Base-by-base conservation (phyloP, 2,113 vertebrate genomes). In the Pygoscelis antarcticus region DNA sequence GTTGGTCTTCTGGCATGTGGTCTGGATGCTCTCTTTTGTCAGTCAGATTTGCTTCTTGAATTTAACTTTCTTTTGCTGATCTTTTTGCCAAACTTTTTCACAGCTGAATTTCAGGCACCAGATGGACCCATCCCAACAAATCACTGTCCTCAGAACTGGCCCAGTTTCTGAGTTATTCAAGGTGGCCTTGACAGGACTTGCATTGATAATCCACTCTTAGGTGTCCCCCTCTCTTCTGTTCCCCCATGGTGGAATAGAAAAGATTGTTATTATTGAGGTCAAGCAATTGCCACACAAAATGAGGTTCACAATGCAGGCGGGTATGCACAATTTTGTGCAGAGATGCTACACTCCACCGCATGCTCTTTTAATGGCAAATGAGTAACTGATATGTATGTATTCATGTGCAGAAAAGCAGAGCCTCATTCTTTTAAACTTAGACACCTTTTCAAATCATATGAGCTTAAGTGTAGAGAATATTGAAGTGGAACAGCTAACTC, bases 1-100 rank as follows among this genome's bases (percentile, higher is more conserved):
- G 85, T 70, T 97, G 93, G 66, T 96, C 69, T 77, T 90, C 75
- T 95, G 91, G 70, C 66, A 72, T n/a, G 49, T 46, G 22, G 14
- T 74, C 82, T 88, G 34, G 17, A 74, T 80, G 82, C 40, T 91
- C 78, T 88, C 54, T 94, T 94, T 87, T 74, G 66, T 96, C 92
- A 88, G 44, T n/a, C 58, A 36, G 25, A 66, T 65, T 94, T 74
- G 30, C 49, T 74, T 77, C 52, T 8, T 74, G 46, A 91, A 77
- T 83, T 72, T 90, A 79, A 54, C 34, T 81, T 12, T 81, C 21
- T 65, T 87, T 72, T 57, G 62, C 11, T 62, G 40, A 77, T 65
- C 49, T 54, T 94, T 69, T 38, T 12, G 44, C 2, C 0, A 32
- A 82, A 69, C 16, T 14, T 80, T 66, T 40, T 49, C 40, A 51